Base-by-base conservation (phyloP, 2,113 vertebrate genomes). In the Periophthalmus modestus region DNA sequence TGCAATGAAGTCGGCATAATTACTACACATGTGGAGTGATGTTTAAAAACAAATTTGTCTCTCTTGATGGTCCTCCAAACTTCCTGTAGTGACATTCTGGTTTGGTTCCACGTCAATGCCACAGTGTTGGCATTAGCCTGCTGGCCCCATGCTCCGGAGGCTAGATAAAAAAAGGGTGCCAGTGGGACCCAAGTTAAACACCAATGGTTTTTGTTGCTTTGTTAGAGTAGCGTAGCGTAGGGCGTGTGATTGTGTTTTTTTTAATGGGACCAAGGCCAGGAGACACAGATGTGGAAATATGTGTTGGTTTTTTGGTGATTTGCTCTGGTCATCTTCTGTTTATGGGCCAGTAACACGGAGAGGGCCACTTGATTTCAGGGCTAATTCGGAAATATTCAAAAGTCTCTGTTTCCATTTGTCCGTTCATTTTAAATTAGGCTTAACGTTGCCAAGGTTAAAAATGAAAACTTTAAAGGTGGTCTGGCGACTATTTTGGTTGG, bases 141-240 rank as follows among this genome's bases (percentile, higher is more conserved):
- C 74, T 84, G 81, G 79, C n/a, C 79, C 82, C 16, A 28, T 83
- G n/a, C n/a, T 81, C 73, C 59, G 66, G 47, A 70, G 62, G 78
- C 81, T 78, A n/a, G n/a, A n/a, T n/a, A n/a, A n/a, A n/a, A n/a
- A 75, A 78, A 72, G 72, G 84, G 79, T 88, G 85, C n/a, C 85
- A 87, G 73, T 86, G n/a, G 86, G 80, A 93, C 84, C 87, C 89
- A 93, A 91, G n/a, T 94, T 92, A 92, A 59, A 73, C n/a, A 79
- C 85, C 75, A 55, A 82, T 79, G 76, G 85, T 71, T 74, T 65
- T 91, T 84, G 85, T 77, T 85, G 79, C 13, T 76, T 89, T 79
- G 76, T 48, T 76, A 87, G 88, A 68, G 78, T 85, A 81, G 87
- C 78, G 23, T 79, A 50, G 58, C 66, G 72, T 72, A 82, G 79